phyloP scores from a whole-genome alignment of 2,113 vertebrate species.

The Monopterus albus region DNA sequence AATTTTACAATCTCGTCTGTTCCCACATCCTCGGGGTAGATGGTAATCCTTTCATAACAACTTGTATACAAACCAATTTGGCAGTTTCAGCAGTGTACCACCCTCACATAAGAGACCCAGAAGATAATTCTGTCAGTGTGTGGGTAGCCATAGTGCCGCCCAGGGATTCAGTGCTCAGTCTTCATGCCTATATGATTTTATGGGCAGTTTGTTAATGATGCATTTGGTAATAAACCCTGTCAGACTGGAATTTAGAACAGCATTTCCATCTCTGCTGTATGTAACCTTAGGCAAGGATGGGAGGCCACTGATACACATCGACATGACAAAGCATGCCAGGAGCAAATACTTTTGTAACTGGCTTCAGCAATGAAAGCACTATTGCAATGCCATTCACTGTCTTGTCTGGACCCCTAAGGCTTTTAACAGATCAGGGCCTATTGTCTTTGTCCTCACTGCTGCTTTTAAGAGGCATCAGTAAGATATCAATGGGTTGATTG shows the following conservation, averaged over 20 bases:
- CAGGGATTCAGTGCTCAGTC: conserved; percentile 58
- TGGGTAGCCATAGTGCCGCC: conserved; percentile 64
- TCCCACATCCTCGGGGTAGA: conserved; percentile 71
- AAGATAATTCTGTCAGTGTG: conserved; percentile 73
- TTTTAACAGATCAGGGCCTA: conserved; percentile 55
- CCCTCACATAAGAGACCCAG: conserved; percentile 67
- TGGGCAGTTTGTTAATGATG: conserved; percentile 62
- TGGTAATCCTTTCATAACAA: conserved; percentile 77
- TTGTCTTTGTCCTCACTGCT: conserved; percentile 50
- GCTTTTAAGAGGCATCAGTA: conserved; percentile 56
- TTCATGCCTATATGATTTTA: conserved; percentile 70
- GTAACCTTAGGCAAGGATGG: conserved; percentile 53
- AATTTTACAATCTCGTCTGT: conserved; percentile 69
- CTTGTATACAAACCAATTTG: conserved; percentile 79
- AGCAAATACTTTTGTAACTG: conserved; percentile 56
- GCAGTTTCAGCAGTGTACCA: conserved; percentile 69
- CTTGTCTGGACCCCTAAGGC: conserved; percentile 37
- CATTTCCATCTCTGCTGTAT: conserved; percentile 44
- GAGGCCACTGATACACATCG: conserved; percentile 35
- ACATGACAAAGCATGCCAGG: conserved; percentile 43
- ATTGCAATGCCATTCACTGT: conserved; percentile 47
- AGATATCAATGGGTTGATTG: conserved; percentile 54
- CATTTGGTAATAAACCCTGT: conserved; percentile 63
- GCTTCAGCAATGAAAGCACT: conserved; percentile 55
- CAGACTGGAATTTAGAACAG: conserved; percentile 44